Percentiles rank a stretch among this genome's conserved stretches.
These are phyloP conservation scores for Sibirionetta formosa DNA, from an alignment of 2,797 vertebrate genomes.

Conservation along the genomic window DNA sequence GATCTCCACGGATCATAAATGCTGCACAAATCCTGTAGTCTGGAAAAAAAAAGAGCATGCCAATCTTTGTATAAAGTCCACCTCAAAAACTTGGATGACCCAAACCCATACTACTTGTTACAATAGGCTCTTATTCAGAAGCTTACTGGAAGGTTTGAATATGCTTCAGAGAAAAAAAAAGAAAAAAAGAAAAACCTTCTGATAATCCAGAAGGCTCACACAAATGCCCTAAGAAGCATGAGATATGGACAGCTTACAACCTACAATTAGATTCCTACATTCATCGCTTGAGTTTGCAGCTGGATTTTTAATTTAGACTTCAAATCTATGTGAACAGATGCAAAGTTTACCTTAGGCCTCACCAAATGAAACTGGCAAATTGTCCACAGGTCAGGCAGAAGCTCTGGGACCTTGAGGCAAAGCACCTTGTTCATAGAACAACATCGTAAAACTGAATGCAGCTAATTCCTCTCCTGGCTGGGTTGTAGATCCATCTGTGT, in stretches of 20 bases:
- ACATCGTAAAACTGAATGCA: background rate
- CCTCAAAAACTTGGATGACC: background rate
- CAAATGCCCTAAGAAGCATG: background rate
- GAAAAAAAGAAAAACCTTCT: background rate
- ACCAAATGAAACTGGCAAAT: background rate
- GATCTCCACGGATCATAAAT: background rate
- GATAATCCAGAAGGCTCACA: background rate
- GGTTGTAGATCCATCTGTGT: accelerated
- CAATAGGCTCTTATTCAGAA: background rate
- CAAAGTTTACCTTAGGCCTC: background rate
- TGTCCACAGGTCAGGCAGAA: background rate
- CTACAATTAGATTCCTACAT: background rate
- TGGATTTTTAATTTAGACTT: background rate
- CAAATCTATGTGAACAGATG: background rate
- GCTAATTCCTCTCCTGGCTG: background rate
- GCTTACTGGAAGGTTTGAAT: background rate
- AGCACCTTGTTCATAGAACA: background rate
- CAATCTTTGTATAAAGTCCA: background rate
- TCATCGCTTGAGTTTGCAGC: background rate
- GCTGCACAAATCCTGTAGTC: background rate
- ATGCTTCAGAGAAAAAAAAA: background rate
- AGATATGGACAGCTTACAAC: background rate
- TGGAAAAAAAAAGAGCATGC: background rate
- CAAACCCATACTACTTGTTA: background rate
- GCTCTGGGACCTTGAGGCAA: background rate